phyloP scores from a whole-genome alignment of 2,888 invertebrate genomes.

The Drosophila greeni region DNA sequence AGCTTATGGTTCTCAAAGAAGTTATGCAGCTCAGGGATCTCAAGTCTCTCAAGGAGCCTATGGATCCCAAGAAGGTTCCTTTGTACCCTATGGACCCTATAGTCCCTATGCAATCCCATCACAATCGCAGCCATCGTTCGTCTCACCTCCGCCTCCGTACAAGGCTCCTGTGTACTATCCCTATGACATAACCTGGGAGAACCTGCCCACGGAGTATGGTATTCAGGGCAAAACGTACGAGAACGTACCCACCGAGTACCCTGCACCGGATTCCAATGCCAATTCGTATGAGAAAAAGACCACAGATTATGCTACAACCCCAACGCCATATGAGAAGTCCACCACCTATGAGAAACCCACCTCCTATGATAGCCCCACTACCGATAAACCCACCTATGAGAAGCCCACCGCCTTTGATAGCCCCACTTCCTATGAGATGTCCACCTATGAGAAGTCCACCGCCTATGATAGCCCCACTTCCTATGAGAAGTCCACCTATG shows the following conservation, averaged over 20 bases:
- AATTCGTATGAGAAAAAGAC: not conserved
- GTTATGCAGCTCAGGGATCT: not conserved
- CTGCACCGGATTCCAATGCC: not conserved
- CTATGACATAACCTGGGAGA: conserved; percentile 30
- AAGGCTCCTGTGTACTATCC: conserved; percentile 22
- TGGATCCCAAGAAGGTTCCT: not conserved
- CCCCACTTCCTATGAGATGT: too few species aligned
- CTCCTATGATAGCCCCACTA: not conserved
- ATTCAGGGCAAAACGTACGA: not conserved
- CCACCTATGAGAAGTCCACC: not conserved
- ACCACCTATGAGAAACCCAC: conserved; percentile 7
- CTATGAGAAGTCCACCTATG: conserved; percentile 7
- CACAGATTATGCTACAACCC: not conserved
- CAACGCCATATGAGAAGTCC: conserved; percentile 1
- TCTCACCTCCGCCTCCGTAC: conserved; percentile 17
- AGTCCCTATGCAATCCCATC: not conserved
- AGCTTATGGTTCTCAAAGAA: not conserved
- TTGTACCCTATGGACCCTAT: conserved; percentile 12
- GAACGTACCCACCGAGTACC: not conserved
- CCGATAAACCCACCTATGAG: not conserved
- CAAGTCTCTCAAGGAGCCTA: not conserved
- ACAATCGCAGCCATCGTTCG: conserved; percentile 6
- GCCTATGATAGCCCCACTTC: too few species aligned
- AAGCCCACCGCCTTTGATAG: not conserved
- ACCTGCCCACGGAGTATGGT: conserved; percentile 15